Percentiles rank a stretch among this genome's conserved stretches.
These are phyloP conservation scores for Thalassarche chlororhynchos DNA, from an alignment of 2,113 vertebrate species.

Conservation along the genomic window DNA sequence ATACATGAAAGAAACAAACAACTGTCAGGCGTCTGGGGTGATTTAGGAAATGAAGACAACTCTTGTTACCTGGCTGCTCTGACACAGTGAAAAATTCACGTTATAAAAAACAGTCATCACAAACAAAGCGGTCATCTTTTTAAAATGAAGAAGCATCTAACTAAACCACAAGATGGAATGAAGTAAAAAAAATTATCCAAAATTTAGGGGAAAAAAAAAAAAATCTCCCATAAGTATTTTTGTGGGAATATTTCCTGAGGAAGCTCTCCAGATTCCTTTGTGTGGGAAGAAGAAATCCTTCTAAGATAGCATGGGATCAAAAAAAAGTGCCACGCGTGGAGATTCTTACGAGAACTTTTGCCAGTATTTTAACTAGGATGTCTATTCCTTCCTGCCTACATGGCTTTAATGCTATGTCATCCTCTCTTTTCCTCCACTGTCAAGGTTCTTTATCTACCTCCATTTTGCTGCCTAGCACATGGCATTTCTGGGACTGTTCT, in stretches of 20 bases:
- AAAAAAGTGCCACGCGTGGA: fast-evolving
- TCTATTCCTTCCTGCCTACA: neutral
- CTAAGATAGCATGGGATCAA: neutral
- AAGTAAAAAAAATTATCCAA: neutral
- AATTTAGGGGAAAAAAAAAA: neutral
- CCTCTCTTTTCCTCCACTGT: neutral
- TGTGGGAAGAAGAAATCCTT: neutral
- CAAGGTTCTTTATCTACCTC: neutral
- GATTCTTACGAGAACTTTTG: neutral
- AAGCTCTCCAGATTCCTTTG: neutral
- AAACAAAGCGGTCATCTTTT: neutral
- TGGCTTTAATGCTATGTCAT: fast-evolving
- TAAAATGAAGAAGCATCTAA: neutral
- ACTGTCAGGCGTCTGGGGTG: neutral
- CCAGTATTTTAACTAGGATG: neutral
- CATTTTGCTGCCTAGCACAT: neutral
- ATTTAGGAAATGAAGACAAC: neutral
- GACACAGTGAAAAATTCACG: neutral
- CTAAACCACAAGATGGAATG: neutral
- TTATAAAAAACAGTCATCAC: neutral
- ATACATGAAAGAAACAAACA: neutral
- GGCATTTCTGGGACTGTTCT: neutral
- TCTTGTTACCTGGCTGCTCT: neutral
- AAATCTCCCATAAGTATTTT: neutral
- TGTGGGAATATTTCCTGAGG: neutral